Base-by-base conservation (phyloP, 2,113 vertebrate species). In the Hipposideros armiger region DNA sequence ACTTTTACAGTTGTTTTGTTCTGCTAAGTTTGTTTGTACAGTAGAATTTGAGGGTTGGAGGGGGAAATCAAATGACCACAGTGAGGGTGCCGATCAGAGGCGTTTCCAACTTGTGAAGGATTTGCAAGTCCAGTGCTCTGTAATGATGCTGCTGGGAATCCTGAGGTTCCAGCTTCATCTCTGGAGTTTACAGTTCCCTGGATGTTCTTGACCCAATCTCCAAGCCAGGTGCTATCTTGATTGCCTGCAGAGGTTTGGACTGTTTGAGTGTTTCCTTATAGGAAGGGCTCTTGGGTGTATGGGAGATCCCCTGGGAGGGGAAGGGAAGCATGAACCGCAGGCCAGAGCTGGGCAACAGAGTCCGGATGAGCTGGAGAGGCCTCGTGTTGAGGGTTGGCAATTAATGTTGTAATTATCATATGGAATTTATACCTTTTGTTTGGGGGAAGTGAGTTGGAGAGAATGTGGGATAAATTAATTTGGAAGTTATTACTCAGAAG, bases 401-500 rank as follows among this genome's bases (percentile, higher is more conserved):
- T 60, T 70, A 58, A 69, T 62, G 60, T 45, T 40, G 40, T 26
- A 47, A 70, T 67, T 76, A 26, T 22, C 72, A 50, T 28, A 15
- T 62, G 24, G 81, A 58, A 85, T 69, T 7, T 42, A 2, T 8
- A 40, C 13, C 10, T 87, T 92, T 91, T 64, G 28, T 56, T 60
- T 70, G 30, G 60, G 14, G n/a, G 17, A 69, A 86, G 5, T 89
- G 8, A 66, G 4, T 73, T 86, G 72, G 47, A 89, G 20, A 92
- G 28, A 82, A 54, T 24, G 15, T 78, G 45, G 30, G 50, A 70
- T 93, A 64, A 50, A 82, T 64, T 47, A 67, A 80, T 84, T 30
- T 62, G n/a, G 93, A 91, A 86, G 4, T 42, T 81, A 24, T n/a
- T 66, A 45, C 60, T 95, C 36, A 47, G 56, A 92, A 73, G 26